Evolutionary conservation across 2,113 vertebrate species (phyloP).

Genomic region (Phyllostomus discolor): DNA sequence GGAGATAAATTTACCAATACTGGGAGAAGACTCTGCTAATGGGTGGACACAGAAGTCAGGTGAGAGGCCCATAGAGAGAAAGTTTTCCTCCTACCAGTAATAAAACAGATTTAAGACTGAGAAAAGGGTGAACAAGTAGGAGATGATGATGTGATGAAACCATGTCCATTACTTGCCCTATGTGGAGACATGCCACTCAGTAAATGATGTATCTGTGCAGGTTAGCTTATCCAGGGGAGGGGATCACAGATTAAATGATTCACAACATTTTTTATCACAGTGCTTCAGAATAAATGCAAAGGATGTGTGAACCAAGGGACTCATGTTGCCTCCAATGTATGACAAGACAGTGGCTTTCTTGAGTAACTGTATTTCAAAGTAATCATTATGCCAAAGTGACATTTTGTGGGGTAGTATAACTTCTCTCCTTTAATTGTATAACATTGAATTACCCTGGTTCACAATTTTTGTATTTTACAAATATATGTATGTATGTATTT

Average conservation of each 20-base stretch:
- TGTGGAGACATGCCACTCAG: neutral
- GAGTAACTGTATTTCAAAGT: too few species aligned
- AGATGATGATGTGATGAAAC: neutral
- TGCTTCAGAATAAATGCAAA: conserved; percentile 9
- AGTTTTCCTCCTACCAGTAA: neutral
- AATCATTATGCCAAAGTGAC: too few species aligned
- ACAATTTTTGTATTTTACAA: too few species aligned
- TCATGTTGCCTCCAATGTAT: conserved; percentile 31
- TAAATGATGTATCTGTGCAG: too few species aligned
- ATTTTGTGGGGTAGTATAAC: too few species aligned
- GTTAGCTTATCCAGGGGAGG: too few species aligned
- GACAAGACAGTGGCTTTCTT: neutral
- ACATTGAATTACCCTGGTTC: too few species aligned
- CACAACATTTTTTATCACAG: too few species aligned
- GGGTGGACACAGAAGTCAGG: neutral
- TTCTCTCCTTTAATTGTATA: too few species aligned
- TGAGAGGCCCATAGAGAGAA: neutral
- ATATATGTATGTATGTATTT: too few species aligned
- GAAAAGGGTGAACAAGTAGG: neutral
- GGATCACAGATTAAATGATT: too few species aligned
- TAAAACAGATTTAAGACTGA: neutral
- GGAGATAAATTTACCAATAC: conserved; percentile 44
- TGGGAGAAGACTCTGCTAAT: neutral
- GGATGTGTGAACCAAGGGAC: conserved; percentile 3
- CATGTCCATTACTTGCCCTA: neutral